Base-by-base conservation (phyloP, 1,140 invertebrate genomes). In the Bombus confusus region DNA sequence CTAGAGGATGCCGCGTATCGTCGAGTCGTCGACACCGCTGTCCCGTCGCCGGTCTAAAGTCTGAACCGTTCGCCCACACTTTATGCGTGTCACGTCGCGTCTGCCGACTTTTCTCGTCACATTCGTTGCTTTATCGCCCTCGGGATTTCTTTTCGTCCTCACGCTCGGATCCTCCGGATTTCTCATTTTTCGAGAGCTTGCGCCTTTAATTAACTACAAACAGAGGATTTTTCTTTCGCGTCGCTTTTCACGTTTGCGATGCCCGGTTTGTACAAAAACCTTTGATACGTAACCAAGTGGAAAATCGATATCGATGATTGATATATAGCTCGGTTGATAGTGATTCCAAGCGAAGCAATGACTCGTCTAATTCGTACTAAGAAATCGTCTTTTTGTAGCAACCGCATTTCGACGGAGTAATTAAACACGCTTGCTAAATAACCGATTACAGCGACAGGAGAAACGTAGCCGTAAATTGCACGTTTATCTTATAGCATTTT, bases 61-160 rank as follows among this genome's bases (percentile, higher is more conserved):
- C 47, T 52, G 22, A 52, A 52, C 47, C 18, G 18, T 52, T 52
- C 18, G 47, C 5, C 18, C 18, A 34, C 68, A 77, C 52, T 85
- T 85, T 79, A 89, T 72, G 88, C 88, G 47, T 22, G 47, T 52
- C 47, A 52, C 18, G 87, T 89, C 83, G 73, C 34, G 47, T 57
- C 66, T 43, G n/a, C 80, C 72, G 59, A 88, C 88, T 86, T 89
- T 86, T 83, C 80, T 52, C 83, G 68, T 52, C 83, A 76, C 80
- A n/a, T 43, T 37, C 71, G 68, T 62, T n/a, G 34, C n/a, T 80
- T 52, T 66, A 77, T 84, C 68, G 73, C 79, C 47, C 72, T 25
- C n/a, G 9, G 59, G 37, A 79, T 80, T 84, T 87, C 82, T 73
- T 62, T 80, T 87, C 64, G 64, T 84, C 62, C n/a, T 15, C 72